Percentiles rank a stretch among this genome's conserved stretches.
Conservation (phyloP, 2,888 invertebrate species). For the Melipona bicolor region DNA sequence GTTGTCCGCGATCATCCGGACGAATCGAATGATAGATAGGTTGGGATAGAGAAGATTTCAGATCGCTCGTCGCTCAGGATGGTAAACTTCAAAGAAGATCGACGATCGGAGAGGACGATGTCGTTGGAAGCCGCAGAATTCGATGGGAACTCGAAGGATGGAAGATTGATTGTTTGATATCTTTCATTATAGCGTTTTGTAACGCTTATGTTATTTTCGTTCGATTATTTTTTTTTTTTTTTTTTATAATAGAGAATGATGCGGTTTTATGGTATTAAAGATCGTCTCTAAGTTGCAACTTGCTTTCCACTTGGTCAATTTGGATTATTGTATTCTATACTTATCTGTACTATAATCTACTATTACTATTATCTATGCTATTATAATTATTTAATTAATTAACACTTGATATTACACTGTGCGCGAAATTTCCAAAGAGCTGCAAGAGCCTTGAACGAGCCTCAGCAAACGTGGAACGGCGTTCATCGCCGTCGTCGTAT, state of each 20-base stretch:
- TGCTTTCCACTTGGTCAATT: no score
- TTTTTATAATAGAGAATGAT: no score
- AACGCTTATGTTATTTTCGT: neutral
- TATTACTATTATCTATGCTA: no score
- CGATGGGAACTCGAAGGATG: neutral
- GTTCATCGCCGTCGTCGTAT: neutral
- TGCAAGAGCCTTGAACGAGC: neutral
- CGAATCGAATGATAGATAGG: slow-evolving; percentile 3
- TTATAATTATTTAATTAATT: no score
- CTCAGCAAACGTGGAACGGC: neutral
- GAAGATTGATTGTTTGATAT: neutral
- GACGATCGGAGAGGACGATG: neutral
- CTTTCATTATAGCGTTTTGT: no score
- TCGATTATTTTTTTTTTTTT: no score
- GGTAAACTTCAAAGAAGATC: neutral
- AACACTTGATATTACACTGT: no score
- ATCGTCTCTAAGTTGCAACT: no score
- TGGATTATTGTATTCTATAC: no score
- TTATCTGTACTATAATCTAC: no score
- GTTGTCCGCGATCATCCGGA: neutral
- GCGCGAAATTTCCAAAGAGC: neutral
- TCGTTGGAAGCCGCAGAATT: neutral
- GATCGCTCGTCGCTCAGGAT: neutral
- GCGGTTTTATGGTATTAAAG: no score
- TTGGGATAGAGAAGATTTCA: neutral